Base-by-base conservation (phyloP, 2,797 vertebrate species). In the Microchirus variegatus region DNA sequence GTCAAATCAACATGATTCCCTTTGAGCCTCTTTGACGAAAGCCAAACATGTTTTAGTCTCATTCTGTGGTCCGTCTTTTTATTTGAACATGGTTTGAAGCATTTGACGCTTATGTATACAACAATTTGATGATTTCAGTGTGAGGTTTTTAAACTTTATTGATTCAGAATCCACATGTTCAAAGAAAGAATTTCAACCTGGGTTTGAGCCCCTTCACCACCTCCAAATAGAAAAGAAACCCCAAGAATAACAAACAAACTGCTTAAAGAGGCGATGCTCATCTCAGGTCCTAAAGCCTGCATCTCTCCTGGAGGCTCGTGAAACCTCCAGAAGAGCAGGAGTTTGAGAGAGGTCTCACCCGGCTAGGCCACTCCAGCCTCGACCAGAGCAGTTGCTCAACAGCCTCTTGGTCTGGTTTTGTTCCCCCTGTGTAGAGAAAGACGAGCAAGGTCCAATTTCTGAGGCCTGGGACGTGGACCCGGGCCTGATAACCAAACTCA, bases 401-500 rank as follows among this genome's bases (percentile, higher is more conserved):
- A 81, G 87, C 86, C 80, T 89, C 85, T 83, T 91, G 94, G 85
- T 95, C 92, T 97, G 83, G 96, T 95, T 96, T 92, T 98, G 93
- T 95, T 82, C 84, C 94, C 93, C 83, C 90, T 94, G 82, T 98
- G 94, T 98, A 99, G 97, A 99, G 89, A 98, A 98, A 94, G 96
- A 99, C 94, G 97, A 98, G 92, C 94, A 96, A 82, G 95, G 94
- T 93, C 94, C 95, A 90, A 94, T 95, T 90, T 94, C 96, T 87
- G 98, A 99, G 95, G 95, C 96, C 87, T 99, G 98, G 98, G 97
- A 99, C 86, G 96, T 99, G 95, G 98, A 99, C 95, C 97, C 97
- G 94, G 95, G 96, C 93, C 92, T 98, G 94, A 98, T 99, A 94
- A 97, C 95, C 94, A 98, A 99, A 94, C 97, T 99, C 93, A 99